Evolutionary conservation across 2,113 vertebrate species (phyloP).

Genomic region (Quiscalus mexicanus): DNA sequence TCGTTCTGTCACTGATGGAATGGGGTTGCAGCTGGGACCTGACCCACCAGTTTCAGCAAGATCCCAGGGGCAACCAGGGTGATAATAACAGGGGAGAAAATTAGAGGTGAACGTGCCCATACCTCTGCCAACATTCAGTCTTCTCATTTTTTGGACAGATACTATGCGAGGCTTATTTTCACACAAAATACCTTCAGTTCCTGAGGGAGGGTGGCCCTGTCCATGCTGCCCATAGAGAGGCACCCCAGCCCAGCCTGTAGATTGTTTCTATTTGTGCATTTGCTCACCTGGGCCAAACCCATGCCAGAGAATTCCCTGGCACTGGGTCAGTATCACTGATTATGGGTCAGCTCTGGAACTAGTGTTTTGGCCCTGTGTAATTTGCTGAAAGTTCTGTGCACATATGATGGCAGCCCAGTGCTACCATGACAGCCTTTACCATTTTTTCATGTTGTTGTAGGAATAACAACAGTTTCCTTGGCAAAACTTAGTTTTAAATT

Average conservation of each 20-base stretch:
- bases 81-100: neutral
- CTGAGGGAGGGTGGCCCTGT: neutral
- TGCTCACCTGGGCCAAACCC: neutral
- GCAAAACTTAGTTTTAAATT: neutral
- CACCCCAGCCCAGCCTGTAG: neutral
- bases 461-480: neutral
- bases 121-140: rapidly evolving
- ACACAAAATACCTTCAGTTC: neutral
- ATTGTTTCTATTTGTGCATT: neutral
- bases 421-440: neutral
- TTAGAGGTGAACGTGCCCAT: neutral
- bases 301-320: neutral
- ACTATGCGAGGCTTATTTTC: neutral
- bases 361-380: neutral
- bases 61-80: neutral
- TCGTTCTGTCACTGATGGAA: neutral
- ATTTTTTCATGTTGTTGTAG: neutral
- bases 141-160: neutral
- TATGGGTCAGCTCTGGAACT: neutral
- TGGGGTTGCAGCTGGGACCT: neutral
- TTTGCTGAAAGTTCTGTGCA: neutral
- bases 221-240: too few species aligned
- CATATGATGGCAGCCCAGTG: neutral
- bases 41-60: neutral
- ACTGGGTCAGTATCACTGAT: too few species aligned